These are phyloP conservation scores for Chrysolina haemoptera DNA, from an alignment of 2,888 invertebrate genomes.

Conservation along the genomic window DNA sequence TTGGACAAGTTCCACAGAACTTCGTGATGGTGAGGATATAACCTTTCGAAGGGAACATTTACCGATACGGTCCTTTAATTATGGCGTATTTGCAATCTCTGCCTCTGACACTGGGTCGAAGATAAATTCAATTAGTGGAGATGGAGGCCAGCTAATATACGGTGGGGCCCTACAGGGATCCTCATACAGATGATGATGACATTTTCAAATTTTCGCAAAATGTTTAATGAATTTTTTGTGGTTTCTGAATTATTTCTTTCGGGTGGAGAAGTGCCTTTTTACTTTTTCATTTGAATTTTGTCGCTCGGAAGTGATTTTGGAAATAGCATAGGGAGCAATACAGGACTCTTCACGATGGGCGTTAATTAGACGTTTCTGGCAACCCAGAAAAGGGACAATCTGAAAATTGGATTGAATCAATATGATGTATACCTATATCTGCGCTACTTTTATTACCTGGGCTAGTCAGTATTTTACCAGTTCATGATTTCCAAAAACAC, in stretches of 20 bases:
- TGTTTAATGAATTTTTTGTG: not conserved
- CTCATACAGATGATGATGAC: not conserved
- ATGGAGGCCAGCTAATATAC: not conserved
- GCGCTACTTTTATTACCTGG: too few relatives aligned
- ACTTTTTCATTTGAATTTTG: too few relatives aligned
- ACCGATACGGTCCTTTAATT: not conserved
- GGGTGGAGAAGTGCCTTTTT: not conserved
- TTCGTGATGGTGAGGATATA: not conserved
- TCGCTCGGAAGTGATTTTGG: too few relatives aligned
- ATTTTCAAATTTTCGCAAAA: not conserved
- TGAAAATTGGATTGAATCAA: too few relatives aligned
- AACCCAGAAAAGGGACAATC: too few relatives aligned
- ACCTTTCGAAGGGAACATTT: not conserved
- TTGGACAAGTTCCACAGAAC: not conserved
- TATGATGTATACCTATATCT: too few relatives aligned
- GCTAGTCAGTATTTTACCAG: too few relatives aligned
- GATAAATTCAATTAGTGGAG: constrained; percentile 11
- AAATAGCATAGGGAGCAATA: too few relatives aligned
- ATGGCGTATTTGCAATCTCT: constrained; percentile 13
- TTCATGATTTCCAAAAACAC: too few relatives aligned
- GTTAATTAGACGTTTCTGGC: too few relatives aligned
- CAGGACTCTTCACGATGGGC: too few relatives aligned
- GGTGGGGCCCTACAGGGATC: not conserved
- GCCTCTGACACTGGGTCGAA: not conserved
- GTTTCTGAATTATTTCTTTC: not conserved